phyloP scores from a whole-genome alignment of 2,113 vertebrate species.

The Myodes glareolus region DNA sequence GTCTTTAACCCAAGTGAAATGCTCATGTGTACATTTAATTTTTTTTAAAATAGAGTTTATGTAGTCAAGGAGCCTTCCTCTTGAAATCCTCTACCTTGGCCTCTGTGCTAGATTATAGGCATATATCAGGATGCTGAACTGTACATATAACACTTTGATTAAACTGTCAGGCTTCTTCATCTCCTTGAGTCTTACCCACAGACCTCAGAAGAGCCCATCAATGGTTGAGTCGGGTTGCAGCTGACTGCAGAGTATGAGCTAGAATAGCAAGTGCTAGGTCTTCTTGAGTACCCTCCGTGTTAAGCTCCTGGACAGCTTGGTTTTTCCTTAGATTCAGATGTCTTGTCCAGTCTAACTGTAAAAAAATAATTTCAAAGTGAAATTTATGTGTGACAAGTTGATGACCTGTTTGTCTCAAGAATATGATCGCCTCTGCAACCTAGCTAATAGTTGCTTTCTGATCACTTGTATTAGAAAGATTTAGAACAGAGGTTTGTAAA shows the following conservation, averaged over 20 bases:
- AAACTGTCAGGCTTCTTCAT: constrained; percentile 44
- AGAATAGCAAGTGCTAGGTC: not conserved
- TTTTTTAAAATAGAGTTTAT: not conserved
- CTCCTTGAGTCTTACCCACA: not conserved
- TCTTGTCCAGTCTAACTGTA: constrained; percentile 53
- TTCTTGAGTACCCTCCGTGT: not conserved
- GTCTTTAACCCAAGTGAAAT: constrained; percentile 19
- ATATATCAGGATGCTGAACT: not conserved
- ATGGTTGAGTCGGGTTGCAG: constrained; percentile 10
- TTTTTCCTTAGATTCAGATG: constrained; percentile 59
- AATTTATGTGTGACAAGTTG: constrained; percentile 13
- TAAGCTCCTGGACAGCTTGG: constrained; percentile 24
- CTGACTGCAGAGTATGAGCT: not conserved
- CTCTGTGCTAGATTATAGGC: not conserved
- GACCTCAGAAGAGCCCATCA: constrained; percentile 12
- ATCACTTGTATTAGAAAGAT: constrained; percentile 26
- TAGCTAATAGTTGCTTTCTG: not conserved
- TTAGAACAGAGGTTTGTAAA: constrained; percentile 47
- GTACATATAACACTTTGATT: constrained; percentile 24
- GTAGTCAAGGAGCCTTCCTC: not conserved
- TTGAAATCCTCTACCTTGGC: not conserved
- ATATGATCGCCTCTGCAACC: constrained; percentile 17
- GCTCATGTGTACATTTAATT: not conserved
- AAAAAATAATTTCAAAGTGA: constrained; percentile 60
- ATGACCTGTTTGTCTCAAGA: constrained; percentile 36